Base-by-base conservation (phyloP, 2,888 invertebrate species). In the Polyommatus icarus region DNA sequence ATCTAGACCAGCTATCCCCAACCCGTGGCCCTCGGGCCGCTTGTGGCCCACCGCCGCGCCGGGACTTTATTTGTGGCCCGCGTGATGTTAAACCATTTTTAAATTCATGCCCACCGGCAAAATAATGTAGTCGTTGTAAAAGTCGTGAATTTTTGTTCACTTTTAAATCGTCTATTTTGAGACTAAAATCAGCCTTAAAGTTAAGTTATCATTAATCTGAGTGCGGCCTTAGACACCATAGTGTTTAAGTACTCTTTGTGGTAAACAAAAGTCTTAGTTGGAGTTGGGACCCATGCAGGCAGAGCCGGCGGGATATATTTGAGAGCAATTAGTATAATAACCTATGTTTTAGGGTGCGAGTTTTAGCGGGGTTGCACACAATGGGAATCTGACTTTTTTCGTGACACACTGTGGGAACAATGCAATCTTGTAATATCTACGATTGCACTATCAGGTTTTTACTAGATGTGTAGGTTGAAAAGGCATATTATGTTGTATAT, bases 281-380 rank as follows among this genome's bases (percentile, higher is more conserved):
- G 29, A 46, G 46, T 46, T 46, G 46, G 46, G 32, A 67, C 67
- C 67, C 67, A 32, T 67, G 67, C 67, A 67, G 67, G 29, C 29
- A 61, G 67, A 67, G 67, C 67, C 32, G 40, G 29, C 67, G 67
- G 67, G 29, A 6, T 10, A 29, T 29, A 67, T 67, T 67, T 67
- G 67, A 67, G 67, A 29, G 67, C 67, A 67, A 67, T 67, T 67
- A 32, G 67, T 67, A 15, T 67, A 67, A 32, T 29, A 67, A 67
- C 67, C 18, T 67, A 67, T 67, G 67, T 67, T 67, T 15, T 67
- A 32, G 61, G 61, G 61, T 15, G 67, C 67, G 29, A 29, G 15
- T 32, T 67, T 32, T 29, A 67, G 29, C 29, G 29, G 67, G 29
- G 67, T 18, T 32, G 29, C 29, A 15, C 29, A 67, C 67, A 67